Conservation (phyloP, 2,888 invertebrate species). For the Andrena hattorfiana region DNA sequence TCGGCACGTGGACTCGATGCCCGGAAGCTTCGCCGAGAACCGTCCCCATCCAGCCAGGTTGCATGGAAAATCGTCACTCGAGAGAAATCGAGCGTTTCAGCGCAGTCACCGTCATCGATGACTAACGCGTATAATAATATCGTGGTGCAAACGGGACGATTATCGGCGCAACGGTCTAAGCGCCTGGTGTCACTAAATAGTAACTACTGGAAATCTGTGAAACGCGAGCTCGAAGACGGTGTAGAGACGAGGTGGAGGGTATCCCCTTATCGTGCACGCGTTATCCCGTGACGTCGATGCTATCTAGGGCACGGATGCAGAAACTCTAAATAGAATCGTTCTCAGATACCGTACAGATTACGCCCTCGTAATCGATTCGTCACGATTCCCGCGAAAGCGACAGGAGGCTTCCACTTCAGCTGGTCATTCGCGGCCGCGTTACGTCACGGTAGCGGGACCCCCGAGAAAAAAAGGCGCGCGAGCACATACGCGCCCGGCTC, state of each 20-base stretch:
- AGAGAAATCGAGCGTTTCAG: background rate
- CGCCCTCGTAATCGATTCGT: conserved; percentile 10
- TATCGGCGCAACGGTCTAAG: conserved; percentile 14
- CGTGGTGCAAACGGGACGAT: background rate
- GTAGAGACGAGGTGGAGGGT: background rate
- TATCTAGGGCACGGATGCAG: conserved; percentile 19
- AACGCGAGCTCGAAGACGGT: background rate
- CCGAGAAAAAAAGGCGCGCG: conserved; percentile 2
- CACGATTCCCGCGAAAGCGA: conserved; percentile 26
- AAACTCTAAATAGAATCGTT: conserved; percentile 5
- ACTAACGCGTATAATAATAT: background rate
- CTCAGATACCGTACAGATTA: conserved; percentile 7
- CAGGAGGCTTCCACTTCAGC: conserved; percentile 8
- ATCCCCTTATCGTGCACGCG: conserved; percentile 30
- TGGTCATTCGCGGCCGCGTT: background rate
- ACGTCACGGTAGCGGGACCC: conserved; percentile 1
- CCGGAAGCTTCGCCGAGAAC: too few relatives aligned
- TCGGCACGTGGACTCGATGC: background rate
- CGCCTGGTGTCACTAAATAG: background rate
- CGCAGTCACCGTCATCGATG: background rate
- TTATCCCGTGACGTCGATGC: background rate
- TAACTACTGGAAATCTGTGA: background rate
- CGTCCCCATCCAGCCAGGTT: too few relatives aligned
- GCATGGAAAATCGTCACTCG: background rate
- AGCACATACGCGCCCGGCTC: too few relatives aligned